Conservation (phyloP, 2,888 invertebrate genomes). For the Teleiodes luculella region DNA sequence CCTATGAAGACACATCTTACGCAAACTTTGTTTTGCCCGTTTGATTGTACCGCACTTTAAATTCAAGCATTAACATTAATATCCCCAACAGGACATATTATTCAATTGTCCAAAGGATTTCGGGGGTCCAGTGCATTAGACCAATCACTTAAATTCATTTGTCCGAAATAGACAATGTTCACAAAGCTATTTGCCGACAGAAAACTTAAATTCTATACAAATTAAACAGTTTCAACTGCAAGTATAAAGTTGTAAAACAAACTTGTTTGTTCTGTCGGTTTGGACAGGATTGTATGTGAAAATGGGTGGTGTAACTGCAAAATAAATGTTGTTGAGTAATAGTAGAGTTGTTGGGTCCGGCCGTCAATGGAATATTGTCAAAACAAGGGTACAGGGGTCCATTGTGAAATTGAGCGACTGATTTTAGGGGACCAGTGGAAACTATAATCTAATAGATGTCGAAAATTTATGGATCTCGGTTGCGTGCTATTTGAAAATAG, state of each 20-base stretch:
- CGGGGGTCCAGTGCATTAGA: background rate
- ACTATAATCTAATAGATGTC: constrained; percentile 7
- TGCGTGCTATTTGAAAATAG: background rate
- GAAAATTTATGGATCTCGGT: background rate
- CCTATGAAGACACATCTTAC: no score
- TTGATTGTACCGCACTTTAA: background rate
- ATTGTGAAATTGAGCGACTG: constrained; percentile 76
- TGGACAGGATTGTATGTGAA: no score
- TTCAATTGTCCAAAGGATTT: background rate
- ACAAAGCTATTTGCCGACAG: no score
- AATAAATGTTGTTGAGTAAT: no score
- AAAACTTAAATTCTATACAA: no score
- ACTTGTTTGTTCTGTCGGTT: no score
- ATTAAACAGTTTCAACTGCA: no score
- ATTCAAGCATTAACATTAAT: background rate
- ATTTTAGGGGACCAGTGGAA: constrained; percentile 51
- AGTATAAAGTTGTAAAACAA: no score
- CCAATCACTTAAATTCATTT: no score
- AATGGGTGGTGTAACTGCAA: no score
- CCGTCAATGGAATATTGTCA: constrained; percentile 68
- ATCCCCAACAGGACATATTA: background rate
- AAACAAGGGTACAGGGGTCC: constrained; percentile 50
- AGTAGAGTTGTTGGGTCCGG: background rate
- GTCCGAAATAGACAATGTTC: no score
- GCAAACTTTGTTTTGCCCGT: no score